Conservation (phyloP, 2,113 vertebrate species). For the Caranx melampygus region DNA sequence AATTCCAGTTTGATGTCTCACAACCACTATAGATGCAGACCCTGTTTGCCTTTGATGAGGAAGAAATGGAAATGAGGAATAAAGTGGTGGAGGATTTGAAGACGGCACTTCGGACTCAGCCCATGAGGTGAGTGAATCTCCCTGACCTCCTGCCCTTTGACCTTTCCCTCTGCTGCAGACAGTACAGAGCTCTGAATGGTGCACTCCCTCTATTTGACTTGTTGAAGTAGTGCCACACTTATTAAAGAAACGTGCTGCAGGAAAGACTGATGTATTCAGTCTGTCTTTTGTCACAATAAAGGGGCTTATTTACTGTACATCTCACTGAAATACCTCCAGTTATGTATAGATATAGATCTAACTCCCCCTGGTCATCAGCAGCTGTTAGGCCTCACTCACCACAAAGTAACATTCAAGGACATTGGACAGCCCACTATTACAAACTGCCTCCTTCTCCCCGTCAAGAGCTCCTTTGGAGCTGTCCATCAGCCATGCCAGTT, state of each 20-base stretch:
- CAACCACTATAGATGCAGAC: constrained; percentile 91
- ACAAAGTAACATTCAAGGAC: constrained; percentile 50
- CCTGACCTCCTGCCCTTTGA: not conserved
- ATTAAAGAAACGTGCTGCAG: constrained; percentile 7
- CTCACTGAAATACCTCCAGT: constrained; percentile 23
- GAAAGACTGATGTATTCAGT: not conserved
- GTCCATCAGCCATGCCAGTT: constrained; percentile 53
- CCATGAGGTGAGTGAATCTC: constrained; percentile 89
- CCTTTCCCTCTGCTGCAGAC: not conserved
- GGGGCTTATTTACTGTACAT: constrained; percentile 3
- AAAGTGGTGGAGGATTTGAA: constrained; percentile 98
- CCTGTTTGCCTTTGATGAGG: constrained; percentile 93
- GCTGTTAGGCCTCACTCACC: constrained; percentile 51
- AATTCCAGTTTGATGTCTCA: not conserved
- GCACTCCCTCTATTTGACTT: constrained; percentile 17
- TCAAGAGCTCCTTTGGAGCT: constrained; percentile 56
- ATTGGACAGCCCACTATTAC: constrained; percentile 13
- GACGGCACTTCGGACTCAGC: constrained; percentile 96
- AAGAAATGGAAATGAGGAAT: constrained; percentile 97
- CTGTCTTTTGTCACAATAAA: constrained; percentile 29
- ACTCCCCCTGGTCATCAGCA: constrained; percentile 13
- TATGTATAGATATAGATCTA: constrained; percentile 37
- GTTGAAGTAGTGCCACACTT: constrained; percentile 20
- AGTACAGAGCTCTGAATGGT: not conserved
- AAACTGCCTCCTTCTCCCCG: constrained; percentile 26